These are phyloP conservation scores for Chionoecetes opilio DNA, from an alignment of 1,140 invertebrate genomes.

Conservation along the genomic window DNA sequence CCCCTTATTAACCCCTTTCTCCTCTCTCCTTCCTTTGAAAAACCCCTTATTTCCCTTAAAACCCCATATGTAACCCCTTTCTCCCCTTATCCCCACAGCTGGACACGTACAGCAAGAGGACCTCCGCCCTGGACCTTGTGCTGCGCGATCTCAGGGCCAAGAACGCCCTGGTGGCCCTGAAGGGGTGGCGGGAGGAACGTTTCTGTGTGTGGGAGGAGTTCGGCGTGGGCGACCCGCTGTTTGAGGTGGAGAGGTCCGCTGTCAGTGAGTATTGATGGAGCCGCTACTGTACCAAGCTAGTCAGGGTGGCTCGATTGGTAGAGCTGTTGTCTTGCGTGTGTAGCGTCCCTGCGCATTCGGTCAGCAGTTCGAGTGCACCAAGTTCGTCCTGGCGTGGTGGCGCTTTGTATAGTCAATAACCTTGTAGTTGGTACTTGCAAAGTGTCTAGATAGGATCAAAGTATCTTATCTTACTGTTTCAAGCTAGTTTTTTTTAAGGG, in stretches of 20 bases:
- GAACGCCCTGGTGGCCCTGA: conserved; percentile 88
- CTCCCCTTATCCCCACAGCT: conserved; percentile 86
- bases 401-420: too few species aligned
- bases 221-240: conserved; percentile 87
- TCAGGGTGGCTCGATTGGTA: too few species aligned
- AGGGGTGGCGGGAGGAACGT: conserved; percentile 96
- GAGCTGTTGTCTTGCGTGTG: too few species aligned
- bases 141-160: conserved; percentile 89
- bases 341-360: too few species aligned
- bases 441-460: too few species aligned
- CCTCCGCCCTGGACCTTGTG: conserved; percentile 90
- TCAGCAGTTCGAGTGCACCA: too few species aligned
- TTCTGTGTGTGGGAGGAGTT: conserved; percentile 92
- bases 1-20: neutral
- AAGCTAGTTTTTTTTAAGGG: too few species aligned
- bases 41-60: too few species aligned
- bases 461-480: too few species aligned
- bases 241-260: conserved; percentile 96
- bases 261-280: conserved; percentile 89
- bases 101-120: conserved; percentile 91
- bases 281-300: too few species aligned
- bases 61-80: neutral
- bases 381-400: too few species aligned
- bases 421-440: too few species aligned
- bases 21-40: neutral